phyloP scores from a whole-genome alignment of 1,140 invertebrate species.

The Hylaeus anthracinus region DNA sequence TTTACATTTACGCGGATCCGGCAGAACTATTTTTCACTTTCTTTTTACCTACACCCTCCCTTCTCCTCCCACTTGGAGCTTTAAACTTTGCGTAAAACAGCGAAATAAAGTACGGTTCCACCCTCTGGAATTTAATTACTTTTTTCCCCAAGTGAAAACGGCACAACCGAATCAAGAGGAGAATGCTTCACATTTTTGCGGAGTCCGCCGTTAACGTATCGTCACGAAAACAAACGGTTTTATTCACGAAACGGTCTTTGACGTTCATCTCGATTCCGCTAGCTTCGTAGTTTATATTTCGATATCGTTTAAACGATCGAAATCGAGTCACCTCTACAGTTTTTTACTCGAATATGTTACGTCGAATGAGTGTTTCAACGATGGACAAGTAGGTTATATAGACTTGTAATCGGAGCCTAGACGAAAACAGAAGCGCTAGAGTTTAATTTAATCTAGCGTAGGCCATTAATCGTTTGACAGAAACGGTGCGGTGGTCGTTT shows the following conservation, averaged over 20 bases:
- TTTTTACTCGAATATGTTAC: too few species aligned
- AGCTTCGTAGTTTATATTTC: too few species aligned
- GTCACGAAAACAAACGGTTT: neutral
- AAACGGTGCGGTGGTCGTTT: neutral
- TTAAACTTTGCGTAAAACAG: conserved; percentile 1
- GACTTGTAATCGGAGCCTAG: too few species aligned
- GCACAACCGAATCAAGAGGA: conserved; percentile 1
- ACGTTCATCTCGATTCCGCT: neutral
- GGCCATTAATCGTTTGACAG: neutral
- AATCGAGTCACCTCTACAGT: too few species aligned
- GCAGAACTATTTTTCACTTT: conserved; percentile 39
- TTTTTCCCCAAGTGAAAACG: too few species aligned
- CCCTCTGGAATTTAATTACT: conserved; percentile 11
- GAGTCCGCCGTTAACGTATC: neutral
- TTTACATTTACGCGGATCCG: conserved; percentile 49
- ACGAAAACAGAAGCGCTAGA: neutral
- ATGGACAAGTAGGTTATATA: too few species aligned
- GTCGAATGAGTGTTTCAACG: too few species aligned
- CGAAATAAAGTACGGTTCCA: neutral
- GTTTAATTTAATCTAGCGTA: neutral
- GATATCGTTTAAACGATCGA: too few species aligned
- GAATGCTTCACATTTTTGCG: neutral
- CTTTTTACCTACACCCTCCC: neutral
- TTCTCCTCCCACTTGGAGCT: neutral
- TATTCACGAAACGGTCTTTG: neutral